Base-by-base conservation (phyloP, 2,113 vertebrate genomes). In the Macrotus californicus region DNA sequence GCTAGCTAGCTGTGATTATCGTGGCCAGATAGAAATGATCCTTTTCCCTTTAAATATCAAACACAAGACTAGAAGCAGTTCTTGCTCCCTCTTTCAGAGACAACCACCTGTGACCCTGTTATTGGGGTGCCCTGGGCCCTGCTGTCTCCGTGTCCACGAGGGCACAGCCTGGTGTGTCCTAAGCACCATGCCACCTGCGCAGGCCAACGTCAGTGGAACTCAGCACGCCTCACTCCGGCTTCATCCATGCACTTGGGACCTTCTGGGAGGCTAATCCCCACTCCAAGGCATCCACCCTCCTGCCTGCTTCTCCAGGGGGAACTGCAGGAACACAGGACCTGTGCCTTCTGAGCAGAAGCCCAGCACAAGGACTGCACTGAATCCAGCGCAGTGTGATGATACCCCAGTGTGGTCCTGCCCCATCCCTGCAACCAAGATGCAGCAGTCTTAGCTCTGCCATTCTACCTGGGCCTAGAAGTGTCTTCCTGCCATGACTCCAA, bases 271-370 rank as follows among this genome's bases (percentile, higher is more conserved):
- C 21, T 2, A 64, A 31, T 83, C 16, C 18, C 10, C 19, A 16
- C 36, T 46, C 39, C 1, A 43, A 82, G 80, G 39, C 56, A 56
- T 13, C 12, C 56, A 43, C n/a, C 16, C 5, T 54, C 56, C 56
- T 59, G 9, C 22, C 39, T 8, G 6, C 26, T 81, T 12, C 41
- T 24, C 41, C 18, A 48, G 52, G 16, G 24, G 14, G 21, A 56
- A 26, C 21, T 36, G 50, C 12, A 56, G n/a, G 54, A 80, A 36
- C 54, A 2, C 36, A 24, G 24, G 24, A 21, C 22, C 52, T 59
- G 6, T 59, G 39, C 18, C 19, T 26, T 4, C 16, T 12, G 26
- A 21, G 36, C 0, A 2, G 2, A 0, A 34, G 64, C 1, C 3
- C 0, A 8, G 31, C 41, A 21, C 81, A 5, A 21, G 61, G n/a